Conservation (phyloP, 2,113 vertebrate genomes). For the Fregetta grallaria region DNA sequence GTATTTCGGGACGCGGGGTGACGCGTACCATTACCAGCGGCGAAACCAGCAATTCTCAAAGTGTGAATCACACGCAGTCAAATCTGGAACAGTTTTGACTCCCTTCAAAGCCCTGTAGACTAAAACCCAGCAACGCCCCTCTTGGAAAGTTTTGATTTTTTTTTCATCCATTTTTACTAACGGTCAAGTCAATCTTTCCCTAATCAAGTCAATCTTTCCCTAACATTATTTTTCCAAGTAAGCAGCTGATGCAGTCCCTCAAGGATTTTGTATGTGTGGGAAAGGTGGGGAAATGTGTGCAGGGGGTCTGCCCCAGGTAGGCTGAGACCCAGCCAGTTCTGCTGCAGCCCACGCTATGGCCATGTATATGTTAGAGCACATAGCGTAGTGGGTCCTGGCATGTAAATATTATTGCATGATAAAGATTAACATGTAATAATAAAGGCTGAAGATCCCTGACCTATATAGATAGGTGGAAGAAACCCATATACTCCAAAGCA, state of each 20-base stretch:
- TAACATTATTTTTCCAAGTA: background rate
- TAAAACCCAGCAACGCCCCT: background rate
- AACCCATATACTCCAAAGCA: background rate
- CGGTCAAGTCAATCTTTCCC: background rate
- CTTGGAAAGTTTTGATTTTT: background rate
- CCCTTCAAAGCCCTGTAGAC: background rate
- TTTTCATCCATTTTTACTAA: conserved; percentile 2
- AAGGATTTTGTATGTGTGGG: background rate
- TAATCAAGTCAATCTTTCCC: background rate
- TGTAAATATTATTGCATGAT: background rate
- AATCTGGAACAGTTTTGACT: conserved; percentile 16
- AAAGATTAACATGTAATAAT: background rate
- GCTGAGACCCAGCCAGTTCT: background rate
- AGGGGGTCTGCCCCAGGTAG: background rate
- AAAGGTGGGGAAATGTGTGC: background rate
- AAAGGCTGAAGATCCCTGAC: background rate
- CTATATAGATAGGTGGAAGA: background rate
- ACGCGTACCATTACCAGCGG: background rate
- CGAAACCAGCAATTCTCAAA: background rate
- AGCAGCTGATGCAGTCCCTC: background rate
- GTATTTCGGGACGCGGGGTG: background rate
- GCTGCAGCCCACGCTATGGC: background rate
- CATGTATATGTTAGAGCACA: background rate
- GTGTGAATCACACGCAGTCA: conserved; percentile 18
- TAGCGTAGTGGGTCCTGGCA: background rate